A percentile compares a stretch with the other conserved stretches of the same genome.
These are phyloP conservation scores for Brenthis daphne DNA, from an alignment of 2,888 invertebrate species.

Conservation along the genomic window DNA sequence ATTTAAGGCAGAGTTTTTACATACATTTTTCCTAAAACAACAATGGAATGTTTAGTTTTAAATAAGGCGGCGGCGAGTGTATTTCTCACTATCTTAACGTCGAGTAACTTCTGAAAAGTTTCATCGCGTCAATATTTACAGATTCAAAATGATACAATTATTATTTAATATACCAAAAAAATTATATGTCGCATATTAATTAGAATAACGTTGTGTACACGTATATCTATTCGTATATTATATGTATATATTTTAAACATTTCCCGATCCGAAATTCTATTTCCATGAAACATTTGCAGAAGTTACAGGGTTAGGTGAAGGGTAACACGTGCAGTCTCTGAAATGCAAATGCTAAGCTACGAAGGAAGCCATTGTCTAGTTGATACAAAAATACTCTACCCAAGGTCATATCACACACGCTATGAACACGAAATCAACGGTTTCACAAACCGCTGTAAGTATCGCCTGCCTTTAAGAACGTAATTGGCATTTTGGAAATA, in stretches of 20 bases:
- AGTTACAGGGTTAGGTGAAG: conserved; percentile 19
- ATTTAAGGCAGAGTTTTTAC: not conserved
- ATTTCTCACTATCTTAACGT: conserved; percentile 34
- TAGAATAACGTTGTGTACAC: no score
- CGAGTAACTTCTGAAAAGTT: conserved; percentile 31
- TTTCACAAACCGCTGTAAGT: conserved; percentile 27
- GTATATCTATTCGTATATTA: no score
- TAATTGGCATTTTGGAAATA: conserved; percentile 13
- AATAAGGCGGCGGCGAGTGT: conserved; percentile 26
- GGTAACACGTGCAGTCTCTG: conserved; percentile 51
- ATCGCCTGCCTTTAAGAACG: conserved; percentile 8
- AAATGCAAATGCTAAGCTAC: conserved; percentile 61
- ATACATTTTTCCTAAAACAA: not conserved
- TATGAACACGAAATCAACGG: conserved; percentile 39
- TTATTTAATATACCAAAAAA: not conserved
- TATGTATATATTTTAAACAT: no score
- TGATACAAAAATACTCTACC: conserved; percentile 59
- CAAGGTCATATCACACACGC: conserved; percentile 42
- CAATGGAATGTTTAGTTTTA: conserved; percentile 30
- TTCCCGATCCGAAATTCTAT: no score
- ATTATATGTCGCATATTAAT: not conserved
- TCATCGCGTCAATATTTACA: not conserved
- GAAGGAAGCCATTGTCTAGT: conserved; percentile 59
- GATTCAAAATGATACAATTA: conserved; percentile 1
- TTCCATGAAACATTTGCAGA: conserved; percentile 19